phyloP scores from a whole-genome alignment of 2,113 vertebrate species.

The Phylloscopus trochiloides region DNA sequence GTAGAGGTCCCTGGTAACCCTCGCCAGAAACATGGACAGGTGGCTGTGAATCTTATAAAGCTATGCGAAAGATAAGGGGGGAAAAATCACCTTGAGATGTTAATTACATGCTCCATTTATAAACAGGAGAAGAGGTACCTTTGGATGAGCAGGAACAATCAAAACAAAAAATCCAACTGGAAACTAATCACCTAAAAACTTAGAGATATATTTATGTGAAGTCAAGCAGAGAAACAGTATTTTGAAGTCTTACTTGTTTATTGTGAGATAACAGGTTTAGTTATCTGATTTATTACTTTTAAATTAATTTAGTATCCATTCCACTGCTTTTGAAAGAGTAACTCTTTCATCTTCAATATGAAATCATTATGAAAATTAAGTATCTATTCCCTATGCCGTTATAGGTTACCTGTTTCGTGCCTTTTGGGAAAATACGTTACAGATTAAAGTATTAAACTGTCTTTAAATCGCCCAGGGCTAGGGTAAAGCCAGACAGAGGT shows the following conservation, averaged over 20 bases:
- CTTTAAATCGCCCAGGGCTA: not conserved
- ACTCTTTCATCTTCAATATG: not conserved
- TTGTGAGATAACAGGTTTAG: not conserved
- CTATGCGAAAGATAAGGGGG: not conserved
- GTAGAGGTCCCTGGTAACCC: not conserved
- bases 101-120: not conserved
- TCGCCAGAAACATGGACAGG: not conserved
- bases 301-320: not conserved
- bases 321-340: not conserved
- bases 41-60: not conserved
- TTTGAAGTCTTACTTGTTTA: not conserved
- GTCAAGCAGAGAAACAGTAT: not conserved
- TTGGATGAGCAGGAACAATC: not conserved
- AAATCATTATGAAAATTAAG: slow-evolving; percentile 16
- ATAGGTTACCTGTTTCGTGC: not conserved
- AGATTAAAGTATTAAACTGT: slow-evolving; percentile 42
- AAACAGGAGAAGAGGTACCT: not conserved
- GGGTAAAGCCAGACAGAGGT: not conserved
- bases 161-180: not conserved
- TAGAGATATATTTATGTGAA: not conserved
- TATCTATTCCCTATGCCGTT: not conserved
- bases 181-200: not conserved
- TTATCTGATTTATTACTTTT: not conserved
- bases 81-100: not conserved
- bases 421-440: not conserved